phyloP scores from a whole-genome alignment of 2,888 invertebrate species.

The Cyclophora albipunctata region DNA sequence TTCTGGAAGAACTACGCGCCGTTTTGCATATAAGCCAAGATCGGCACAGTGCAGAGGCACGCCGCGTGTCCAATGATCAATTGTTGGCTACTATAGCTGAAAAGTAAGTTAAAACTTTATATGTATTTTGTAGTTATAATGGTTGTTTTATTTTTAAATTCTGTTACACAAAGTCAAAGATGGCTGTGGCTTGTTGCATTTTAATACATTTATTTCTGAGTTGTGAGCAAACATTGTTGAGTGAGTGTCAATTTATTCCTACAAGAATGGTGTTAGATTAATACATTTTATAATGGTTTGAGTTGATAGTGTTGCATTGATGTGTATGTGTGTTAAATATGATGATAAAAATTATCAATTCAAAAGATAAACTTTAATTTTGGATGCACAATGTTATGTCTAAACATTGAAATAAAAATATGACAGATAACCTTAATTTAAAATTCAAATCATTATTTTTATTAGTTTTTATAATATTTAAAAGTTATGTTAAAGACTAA shows the following conservation, averaged over 20 bases:
- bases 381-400: neutral
- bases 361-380: neutral
- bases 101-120: slow-evolving; percentile 78
- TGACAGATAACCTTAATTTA: slow-evolving; percentile 57
- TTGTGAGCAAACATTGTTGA: slow-evolving; percentile 14
- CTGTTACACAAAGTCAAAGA: slow-evolving; percentile 54
- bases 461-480: neutral
- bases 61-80: slow-evolving; percentile 94
- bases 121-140: slow-evolving; percentile 24
- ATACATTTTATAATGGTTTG: neutral
- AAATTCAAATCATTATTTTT: slow-evolving; percentile 11
- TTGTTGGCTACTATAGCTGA: slow-evolving; percentile 91
- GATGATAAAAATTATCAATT: too few species aligned
- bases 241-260: slow-evolving; percentile 19
- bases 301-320: neutral
- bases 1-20: slow-evolving; percentile 87
- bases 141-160: slow-evolving; percentile 61
- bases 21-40: slow-evolving; percentile 91
- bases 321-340: too few species aligned
- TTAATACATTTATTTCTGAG: slow-evolving; percentile 19
- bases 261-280: slow-evolving; percentile 13
- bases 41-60: slow-evolving; percentile 92
- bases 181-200: slow-evolving; percentile 50
- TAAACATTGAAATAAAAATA: slow-evolving; percentile 21
- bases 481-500: neutral